Percentiles rank a stretch among this genome's conserved stretches.
These are phyloP conservation scores for Pachycephus smyrnensis DNA, from an alignment of 2,888 invertebrate species.

Conservation along the genomic window DNA sequence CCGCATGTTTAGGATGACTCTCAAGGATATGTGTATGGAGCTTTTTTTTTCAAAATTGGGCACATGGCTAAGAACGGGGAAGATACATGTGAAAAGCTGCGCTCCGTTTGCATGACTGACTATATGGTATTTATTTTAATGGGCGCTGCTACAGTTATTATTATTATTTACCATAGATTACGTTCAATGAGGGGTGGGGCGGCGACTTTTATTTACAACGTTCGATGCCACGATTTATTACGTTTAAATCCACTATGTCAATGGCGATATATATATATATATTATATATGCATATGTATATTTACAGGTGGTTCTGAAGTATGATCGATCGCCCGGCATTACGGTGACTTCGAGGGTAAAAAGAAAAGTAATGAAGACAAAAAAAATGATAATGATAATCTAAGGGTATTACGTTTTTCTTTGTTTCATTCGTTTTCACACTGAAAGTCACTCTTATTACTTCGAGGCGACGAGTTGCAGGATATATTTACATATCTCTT, in stretches of 20 bases:
- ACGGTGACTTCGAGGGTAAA: neutral
- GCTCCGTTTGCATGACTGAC: neutral
- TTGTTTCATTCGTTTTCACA: neutral
- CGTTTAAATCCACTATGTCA: neutral
- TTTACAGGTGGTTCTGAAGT: neutral
- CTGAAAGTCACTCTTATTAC: neutral
- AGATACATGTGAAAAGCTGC: neutral
- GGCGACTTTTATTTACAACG: neutral
- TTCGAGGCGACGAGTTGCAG: neutral
- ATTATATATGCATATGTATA: neutral
- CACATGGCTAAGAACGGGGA: neutral
- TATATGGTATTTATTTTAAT: neutral
- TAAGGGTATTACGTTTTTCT: neutral
- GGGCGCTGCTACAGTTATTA: neutral
- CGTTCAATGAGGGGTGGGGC: neutral
- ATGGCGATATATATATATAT: neutral
- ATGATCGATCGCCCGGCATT: neutral
- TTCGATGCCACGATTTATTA: neutral
- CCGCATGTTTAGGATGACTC: neutral
- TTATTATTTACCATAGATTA: neutral
- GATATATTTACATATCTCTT: neutral
- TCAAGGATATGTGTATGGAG: slow-evolving; percentile 23
- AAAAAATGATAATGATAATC: neutral
- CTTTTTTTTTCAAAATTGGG: neutral
- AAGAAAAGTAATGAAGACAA: neutral